phyloP scores from a whole-genome alignment of 1,140 invertebrate species.

The Sycophaga agraensis region DNA sequence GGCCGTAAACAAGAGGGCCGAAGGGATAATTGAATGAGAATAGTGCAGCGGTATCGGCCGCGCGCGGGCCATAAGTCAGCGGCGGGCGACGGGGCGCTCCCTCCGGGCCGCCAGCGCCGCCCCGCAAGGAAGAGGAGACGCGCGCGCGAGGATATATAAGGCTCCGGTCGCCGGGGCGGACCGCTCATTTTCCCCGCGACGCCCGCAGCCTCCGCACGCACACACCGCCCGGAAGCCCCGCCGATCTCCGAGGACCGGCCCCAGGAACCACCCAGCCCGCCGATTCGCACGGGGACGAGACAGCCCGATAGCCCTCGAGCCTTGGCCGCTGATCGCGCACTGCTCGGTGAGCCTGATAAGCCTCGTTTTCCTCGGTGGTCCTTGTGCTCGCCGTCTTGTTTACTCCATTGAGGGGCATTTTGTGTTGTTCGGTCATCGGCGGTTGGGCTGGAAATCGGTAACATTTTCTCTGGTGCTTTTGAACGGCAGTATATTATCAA shows the following conservation, averaged over 20 bases:
- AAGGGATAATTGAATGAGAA: slow-evolving; percentile 51
- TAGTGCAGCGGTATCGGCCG: slow-evolving; percentile 49
- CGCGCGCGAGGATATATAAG: slow-evolving; percentile 48
- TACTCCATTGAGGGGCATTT: too few species aligned
- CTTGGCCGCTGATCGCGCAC: not conserved
- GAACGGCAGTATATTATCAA: too few species aligned
- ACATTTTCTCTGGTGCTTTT: too few species aligned
- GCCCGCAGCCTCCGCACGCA: not conserved
- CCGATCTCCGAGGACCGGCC: too few species aligned
- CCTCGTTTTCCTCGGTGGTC: not conserved
- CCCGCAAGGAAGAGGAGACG: too few species aligned
- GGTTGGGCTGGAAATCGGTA: not conserved
- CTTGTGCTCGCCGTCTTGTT: too few species aligned
- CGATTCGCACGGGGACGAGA: too few species aligned
- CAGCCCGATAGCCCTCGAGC: not conserved
- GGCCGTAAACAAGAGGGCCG: slow-evolving; percentile 16
- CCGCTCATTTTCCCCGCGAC: slow-evolving; percentile 20
- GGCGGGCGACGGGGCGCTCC: too few species aligned
- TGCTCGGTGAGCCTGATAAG: not conserved
- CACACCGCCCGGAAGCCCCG: not conserved
- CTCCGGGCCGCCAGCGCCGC: too few species aligned
- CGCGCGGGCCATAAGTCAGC: slow-evolving; percentile 48
- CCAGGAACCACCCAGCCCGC: too few species aligned
- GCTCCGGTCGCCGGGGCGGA: slow-evolving; percentile 47
- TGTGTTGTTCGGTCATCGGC: too few species aligned